Conservation (phyloP, 2,888 invertebrate genomes). For the Hydrotaea cyrtoneurina region DNA sequence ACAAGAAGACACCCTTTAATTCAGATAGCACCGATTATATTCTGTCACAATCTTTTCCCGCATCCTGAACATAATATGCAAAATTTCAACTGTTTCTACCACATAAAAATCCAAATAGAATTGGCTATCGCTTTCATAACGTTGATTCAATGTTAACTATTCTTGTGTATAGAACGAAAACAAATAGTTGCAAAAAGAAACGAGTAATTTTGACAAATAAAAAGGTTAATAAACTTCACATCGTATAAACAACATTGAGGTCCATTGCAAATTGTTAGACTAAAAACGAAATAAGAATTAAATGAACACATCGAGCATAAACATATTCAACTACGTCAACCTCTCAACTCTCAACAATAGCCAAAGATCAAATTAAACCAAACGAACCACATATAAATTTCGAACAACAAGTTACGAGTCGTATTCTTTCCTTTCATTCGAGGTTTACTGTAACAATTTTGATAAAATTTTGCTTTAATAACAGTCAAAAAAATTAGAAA, state of each 20-base stretch:
- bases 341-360: conserved; percentile 58
- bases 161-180: neutral
- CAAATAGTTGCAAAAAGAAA: neutral
- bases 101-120: too few relatives aligned
- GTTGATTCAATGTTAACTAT: neutral
- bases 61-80: too few relatives aligned
- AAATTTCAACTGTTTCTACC: too few relatives aligned
- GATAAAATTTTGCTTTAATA: conserved; percentile 45
- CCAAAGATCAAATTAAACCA: conserved; percentile 61
- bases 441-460: conserved; percentile 43
- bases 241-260: conserved; percentile 47
- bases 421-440: neutral
- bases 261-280: conserved; percentile 57
- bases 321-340: conserved; percentile 32
- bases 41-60: too few relatives aligned
- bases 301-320: conserved; percentile 1
- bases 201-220: neutral
- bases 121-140: conserved; percentile 17
- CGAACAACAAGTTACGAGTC: conserved; percentile 5
- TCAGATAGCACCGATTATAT: too few relatives aligned
- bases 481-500: conserved; percentile 19
- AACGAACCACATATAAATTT: conserved; percentile 43
- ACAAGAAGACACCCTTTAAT: too few relatives aligned
- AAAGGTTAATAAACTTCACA: neutral
- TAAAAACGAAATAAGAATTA: neutral